A percentile compares a stretch with the other conserved stretches of the same genome.
Evolutionary conservation across 2,113 vertebrate genomes (phyloP).

Genomic region (Heterotilapia buettikoferi): DNA sequence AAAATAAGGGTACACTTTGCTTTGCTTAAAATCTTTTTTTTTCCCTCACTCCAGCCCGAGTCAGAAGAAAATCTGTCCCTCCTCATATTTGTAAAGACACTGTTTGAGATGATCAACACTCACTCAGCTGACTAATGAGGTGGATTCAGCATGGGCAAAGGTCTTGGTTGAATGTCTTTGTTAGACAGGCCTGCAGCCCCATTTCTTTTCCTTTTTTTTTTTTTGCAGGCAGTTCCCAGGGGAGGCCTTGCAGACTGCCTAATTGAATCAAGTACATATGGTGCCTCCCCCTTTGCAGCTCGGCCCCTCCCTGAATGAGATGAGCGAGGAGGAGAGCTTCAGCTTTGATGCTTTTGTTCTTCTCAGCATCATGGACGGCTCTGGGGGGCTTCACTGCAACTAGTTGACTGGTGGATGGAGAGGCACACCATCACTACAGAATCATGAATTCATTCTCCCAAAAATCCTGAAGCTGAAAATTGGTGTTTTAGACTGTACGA

Average conservation of each 20-base stretch:
- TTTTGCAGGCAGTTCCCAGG: conserved; percentile 64
- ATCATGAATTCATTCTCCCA: neutral
- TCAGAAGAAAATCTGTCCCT: neutral
- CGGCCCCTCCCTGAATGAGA: conserved; percentile 42
- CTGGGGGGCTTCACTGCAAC: conserved; percentile 69
- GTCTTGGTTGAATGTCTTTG: conserved; percentile 77
- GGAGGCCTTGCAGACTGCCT: conserved; percentile 79
- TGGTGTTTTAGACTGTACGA: neutral
- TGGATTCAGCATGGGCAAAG: conserved; percentile 60
- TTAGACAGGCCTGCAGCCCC: conserved; percentile 70
- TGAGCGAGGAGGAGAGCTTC: conserved; percentile 26
- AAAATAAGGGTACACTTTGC: neutral
- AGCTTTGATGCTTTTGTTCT: conserved; percentile 65
- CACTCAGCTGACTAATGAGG: conserved; percentile 74
- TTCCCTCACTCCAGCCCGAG: neutral
- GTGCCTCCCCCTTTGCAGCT: conserved; percentile 48
- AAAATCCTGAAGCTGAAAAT: neutral
- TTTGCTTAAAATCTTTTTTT: neutral
- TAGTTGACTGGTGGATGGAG: conserved; percentile 51
- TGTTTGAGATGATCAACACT: conserved; percentile 64
- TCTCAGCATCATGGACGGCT: conserved; percentile 65
- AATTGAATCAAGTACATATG: conserved; percentile 89
- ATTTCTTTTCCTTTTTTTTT: conserved; percentile 34
- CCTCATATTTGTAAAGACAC: neutral
- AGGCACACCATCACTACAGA: neutral